These are phyloP conservation scores for Papilio dardanus DNA, from an alignment of 1,140 invertebrate genomes.

Conservation along the genomic window DNA sequence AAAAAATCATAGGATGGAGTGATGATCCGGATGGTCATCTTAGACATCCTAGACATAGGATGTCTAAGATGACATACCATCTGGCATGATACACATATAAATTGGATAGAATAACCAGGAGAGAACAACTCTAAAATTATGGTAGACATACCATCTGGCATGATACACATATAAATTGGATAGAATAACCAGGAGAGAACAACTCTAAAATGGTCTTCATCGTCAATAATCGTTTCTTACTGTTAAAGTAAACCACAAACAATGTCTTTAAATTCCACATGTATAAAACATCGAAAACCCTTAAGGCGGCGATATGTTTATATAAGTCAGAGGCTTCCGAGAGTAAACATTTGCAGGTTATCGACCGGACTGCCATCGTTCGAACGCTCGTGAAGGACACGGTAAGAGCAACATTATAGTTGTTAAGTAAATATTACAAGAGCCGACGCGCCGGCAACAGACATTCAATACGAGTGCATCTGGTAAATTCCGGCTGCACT, in stretches of 20 bases:
- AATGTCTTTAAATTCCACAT: slow-evolving; percentile 39
- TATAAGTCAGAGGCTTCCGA: slow-evolving; percentile 43
- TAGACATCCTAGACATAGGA: neutral
- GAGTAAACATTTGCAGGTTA: slow-evolving; percentile 72
- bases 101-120: neutral
- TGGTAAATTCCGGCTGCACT: slow-evolving; percentile 40
- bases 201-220: too few species aligned
- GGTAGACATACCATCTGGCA: neutral
- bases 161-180: too few species aligned
- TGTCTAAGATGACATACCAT: too few species aligned
- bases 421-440: slow-evolving; percentile 30
- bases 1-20: too few species aligned
- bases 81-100: neutral
- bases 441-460: neutral
- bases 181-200: too few species aligned
- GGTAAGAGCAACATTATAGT: slow-evolving; percentile 27
- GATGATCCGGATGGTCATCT: too few species aligned
- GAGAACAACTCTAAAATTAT: too few species aligned
- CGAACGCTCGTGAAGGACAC: slow-evolving; percentile 28
- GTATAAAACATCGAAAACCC: slow-evolving; percentile 37
- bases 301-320: neutral
- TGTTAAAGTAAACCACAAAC: slow-evolving; percentile 4
- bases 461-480: slow-evolving; percentile 22
- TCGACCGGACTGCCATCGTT: slow-evolving; percentile 54
- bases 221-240: neutral